Conservation (phyloP, 1,140 invertebrate species). For the Yoshiicerus persimilis region DNA sequence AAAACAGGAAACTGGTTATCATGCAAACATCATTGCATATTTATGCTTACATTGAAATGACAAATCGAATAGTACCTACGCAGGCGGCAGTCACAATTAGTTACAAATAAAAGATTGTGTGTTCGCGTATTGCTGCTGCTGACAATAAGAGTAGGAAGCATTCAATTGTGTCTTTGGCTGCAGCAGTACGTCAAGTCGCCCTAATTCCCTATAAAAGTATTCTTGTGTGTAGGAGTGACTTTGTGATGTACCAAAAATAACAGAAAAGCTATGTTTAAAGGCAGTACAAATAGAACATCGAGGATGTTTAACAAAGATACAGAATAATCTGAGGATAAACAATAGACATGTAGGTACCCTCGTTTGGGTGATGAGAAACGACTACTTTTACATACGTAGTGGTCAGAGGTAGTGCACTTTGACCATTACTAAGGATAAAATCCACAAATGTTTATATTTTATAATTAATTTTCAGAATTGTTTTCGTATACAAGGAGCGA, state of each 20-base stretch:
- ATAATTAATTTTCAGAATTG: background rate
- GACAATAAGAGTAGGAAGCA: background rate
- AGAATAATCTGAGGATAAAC: background rate
- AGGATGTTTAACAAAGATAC: background rate
- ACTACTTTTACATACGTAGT: too few relatives aligned
- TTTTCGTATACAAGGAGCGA: background rate
- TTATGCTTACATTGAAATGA: background rate
- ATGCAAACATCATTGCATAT: background rate
- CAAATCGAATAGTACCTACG: background rate
- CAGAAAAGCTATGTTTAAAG: background rate
- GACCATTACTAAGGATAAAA: too few relatives aligned
- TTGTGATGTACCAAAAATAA: background rate
- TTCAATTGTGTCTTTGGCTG: background rate
- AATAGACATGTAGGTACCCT: background rate
- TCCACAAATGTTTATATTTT: background rate
- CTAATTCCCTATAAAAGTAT: background rate
- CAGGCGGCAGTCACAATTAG: background rate
- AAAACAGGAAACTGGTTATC: background rate
- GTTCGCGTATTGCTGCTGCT: background rate
- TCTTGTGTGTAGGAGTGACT: background rate
- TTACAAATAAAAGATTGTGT: background rate
- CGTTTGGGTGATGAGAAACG: too few relatives aligned
- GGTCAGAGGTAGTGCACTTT: too few relatives aligned
- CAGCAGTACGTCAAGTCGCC: background rate
- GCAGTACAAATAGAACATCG: background rate